Conservation (phyloP, 2,113 vertebrate species). For the Nipponia nippon region DNA sequence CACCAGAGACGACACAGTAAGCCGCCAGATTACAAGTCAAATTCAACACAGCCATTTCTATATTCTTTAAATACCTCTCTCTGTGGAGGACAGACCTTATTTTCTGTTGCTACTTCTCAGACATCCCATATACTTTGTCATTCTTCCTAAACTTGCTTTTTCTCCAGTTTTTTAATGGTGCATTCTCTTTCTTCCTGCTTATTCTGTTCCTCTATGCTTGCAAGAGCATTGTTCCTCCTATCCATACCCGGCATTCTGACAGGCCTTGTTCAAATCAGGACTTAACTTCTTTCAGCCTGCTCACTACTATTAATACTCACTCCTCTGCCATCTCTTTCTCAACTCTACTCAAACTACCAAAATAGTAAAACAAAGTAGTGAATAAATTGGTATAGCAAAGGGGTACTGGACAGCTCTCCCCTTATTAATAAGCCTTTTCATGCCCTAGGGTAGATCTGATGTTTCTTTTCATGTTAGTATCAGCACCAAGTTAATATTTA, state of each 20-base stretch:
- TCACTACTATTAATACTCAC: background rate
- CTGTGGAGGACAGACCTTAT: background rate
- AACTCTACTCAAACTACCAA: background rate
- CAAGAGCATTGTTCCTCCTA: background rate
- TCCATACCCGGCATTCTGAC: background rate
- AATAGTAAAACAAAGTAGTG: background rate
- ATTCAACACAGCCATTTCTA: background rate
- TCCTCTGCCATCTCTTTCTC: background rate
- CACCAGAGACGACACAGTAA: background rate
- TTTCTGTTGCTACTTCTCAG: background rate
- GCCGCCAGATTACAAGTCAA: background rate
- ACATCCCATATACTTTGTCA: background rate
- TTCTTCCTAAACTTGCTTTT: background rate
- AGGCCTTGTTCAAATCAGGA: background rate
- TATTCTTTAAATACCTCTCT: background rate
- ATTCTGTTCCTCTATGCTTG: background rate
- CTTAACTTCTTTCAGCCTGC: background rate
- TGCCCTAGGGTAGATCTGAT: background rate
- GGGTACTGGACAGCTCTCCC: background rate
- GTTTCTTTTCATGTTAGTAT: background rate
- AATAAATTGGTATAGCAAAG: background rate
- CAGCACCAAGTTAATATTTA: background rate
- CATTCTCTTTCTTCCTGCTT: background rate
- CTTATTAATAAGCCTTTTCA: background rate
- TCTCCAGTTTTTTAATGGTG: background rate